Conservation (phyloP, 2,888 invertebrate genomes). For the Luffia ferchaultella region DNA sequence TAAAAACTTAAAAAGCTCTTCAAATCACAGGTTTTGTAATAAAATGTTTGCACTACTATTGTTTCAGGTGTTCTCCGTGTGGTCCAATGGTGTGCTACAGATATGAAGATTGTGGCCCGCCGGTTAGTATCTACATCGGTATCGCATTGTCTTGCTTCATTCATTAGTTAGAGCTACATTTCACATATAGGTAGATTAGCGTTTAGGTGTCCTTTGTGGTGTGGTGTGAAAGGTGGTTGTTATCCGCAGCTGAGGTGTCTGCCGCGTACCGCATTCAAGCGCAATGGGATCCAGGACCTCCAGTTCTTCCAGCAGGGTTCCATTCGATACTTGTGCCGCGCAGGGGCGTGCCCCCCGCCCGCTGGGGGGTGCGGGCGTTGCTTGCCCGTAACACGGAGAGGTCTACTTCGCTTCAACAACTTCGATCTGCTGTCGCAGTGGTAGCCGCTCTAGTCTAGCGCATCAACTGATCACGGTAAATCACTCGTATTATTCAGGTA, state of each 20-base stretch:
- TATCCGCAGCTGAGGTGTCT: conserved; percentile 51
- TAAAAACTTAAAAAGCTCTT: no score
- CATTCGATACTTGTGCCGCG: conserved; percentile 54
- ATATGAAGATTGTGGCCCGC: conserved; percentile 59
- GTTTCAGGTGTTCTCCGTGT: conserved; percentile 53
- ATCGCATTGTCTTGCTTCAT: background rate
- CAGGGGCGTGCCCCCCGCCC: conserved; percentile 37
- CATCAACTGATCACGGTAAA: background rate
- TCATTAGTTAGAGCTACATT: no score
- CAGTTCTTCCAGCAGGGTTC: conserved; percentile 61
- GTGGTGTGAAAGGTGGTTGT: background rate
- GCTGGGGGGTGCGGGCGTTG: conserved; percentile 57
- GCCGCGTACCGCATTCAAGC: conserved; percentile 60
- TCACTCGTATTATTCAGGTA: no score
- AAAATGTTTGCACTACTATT: no score
- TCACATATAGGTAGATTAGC: no score
- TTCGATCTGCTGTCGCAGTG: conserved; percentile 55
- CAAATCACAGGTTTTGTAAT: no score
- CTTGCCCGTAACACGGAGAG: conserved; percentile 55
- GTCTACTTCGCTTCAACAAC: conserved; percentile 57
- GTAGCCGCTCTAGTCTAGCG: conserved; percentile 24
- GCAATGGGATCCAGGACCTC: conserved; percentile 58
- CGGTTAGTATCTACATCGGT: conserved; percentile 30
- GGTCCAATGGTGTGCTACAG: conserved; percentile 59
- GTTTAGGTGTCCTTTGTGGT: no score